Percentiles rank a stretch among this genome's conserved stretches.
These are phyloP conservation scores for Oligia fasciuncula DNA, from an alignment of 2,888 invertebrate genomes.

Conservation along the genomic window DNA sequence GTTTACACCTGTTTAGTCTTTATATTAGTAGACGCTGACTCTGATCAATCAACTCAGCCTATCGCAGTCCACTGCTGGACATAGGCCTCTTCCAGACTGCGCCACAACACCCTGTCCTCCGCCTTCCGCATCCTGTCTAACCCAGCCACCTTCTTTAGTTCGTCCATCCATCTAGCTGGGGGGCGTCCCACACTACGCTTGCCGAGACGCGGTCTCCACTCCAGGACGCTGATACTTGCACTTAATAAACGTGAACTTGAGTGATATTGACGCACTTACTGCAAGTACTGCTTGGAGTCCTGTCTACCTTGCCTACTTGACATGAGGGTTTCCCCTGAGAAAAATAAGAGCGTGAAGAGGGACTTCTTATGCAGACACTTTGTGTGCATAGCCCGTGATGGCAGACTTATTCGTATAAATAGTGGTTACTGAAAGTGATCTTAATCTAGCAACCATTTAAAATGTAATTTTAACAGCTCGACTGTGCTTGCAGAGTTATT, in stretches of 20 bases:
- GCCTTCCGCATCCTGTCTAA: too few relatives aligned
- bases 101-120: too few relatives aligned
- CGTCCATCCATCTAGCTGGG: too few relatives aligned
- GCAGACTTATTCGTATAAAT: background rate
- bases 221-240: constrained; percentile 3
- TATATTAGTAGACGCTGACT: constrained; percentile 5
- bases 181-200: too few relatives aligned
- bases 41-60: too few relatives aligned
- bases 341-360: constrained; percentile 32
- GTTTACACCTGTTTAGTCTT: background rate
- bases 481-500: background rate
- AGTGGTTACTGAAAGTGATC: background rate
- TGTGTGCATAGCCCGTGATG: constrained; percentile 2
- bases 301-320: constrained; percentile 40
- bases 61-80: too few relatives aligned
- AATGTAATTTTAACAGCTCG: background rate
- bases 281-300: constrained; percentile 24
- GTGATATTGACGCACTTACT: constrained; percentile 41
- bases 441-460: background rate
- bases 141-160: too few relatives aligned
- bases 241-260: constrained; percentile 25
- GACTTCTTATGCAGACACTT: constrained; percentile 7
- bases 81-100: too few relatives aligned
- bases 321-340: constrained; percentile 18
- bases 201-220: too few relatives aligned